Conservation (phyloP, 2,888 invertebrate species). For the Drosophila atripex region DNA sequence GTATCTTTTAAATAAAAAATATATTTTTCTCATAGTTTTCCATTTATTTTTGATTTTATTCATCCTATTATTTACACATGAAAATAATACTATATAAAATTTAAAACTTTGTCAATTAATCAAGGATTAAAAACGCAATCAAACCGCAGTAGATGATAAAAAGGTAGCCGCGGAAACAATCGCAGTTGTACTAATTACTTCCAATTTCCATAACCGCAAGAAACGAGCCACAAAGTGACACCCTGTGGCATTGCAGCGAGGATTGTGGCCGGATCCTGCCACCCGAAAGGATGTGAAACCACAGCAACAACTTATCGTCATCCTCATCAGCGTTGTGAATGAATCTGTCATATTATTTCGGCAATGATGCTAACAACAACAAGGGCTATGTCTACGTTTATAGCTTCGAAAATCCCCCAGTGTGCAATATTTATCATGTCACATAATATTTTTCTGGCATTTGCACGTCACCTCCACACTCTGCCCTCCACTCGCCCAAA, state of each 20-base stretch:
- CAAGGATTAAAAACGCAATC: too few relatives aligned
- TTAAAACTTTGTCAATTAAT: too few relatives aligned
- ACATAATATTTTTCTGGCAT: conserved; percentile 82
- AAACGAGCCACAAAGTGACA: conserved; percentile 24
- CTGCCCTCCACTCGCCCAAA: background rate
- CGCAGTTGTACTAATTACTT: background rate
- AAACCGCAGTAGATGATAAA: background rate
- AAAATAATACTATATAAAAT: too few relatives aligned
- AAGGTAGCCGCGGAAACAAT: conserved; percentile 4
- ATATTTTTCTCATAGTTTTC: too few relatives aligned
- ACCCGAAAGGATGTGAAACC: conserved; percentile 15
- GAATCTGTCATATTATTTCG: conserved; percentile 80
- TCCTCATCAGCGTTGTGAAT: conserved; percentile 56
- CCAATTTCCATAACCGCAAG: conserved; percentile 50
- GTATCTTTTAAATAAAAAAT: too few relatives aligned
- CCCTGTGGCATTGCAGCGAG: conserved; percentile 10
- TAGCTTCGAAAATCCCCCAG: conserved; percentile 58
- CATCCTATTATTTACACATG: too few relatives aligned
- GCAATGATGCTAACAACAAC: conserved; percentile 73
- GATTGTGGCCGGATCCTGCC: background rate
- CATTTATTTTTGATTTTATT: too few relatives aligned
- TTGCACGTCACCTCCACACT: conserved; percentile 70
- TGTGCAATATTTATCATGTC: conserved; percentile 79
- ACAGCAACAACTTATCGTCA: conserved; percentile 33
- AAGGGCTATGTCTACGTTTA: conserved; percentile 34